These are phyloP conservation scores for Venustaconcha ellipsiformis DNA, from an alignment of 1,140 invertebrate genomes.

Conservation along the genomic window DNA sequence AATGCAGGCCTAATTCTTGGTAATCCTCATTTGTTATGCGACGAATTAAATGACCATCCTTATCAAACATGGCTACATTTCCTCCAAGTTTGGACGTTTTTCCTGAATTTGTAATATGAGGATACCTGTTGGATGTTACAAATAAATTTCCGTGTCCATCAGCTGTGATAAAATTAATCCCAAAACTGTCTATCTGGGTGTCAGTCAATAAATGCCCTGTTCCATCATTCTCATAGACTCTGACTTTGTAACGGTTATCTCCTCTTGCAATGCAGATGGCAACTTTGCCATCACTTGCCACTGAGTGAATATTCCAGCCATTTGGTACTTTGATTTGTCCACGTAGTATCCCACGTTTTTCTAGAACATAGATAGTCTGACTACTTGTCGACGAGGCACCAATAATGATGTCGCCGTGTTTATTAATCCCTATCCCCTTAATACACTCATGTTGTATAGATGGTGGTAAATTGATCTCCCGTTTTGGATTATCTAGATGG, in stretches of 20 bases:
- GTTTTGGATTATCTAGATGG: constrained; percentile 43
- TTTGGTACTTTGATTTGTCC: constrained; percentile 51
- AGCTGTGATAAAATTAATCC: constrained; percentile 56
- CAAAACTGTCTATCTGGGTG: constrained; percentile 57
- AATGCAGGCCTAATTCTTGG: constrained; percentile 36
- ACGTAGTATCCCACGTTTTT: constrained; percentile 57
- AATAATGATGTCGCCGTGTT: constrained; percentile 55
- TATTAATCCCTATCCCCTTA: constrained; percentile 58
- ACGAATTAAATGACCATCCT: constrained; percentile 39
- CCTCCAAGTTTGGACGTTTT: constrained; percentile 53
- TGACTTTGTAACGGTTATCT: constrained; percentile 59
- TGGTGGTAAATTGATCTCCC: constrained; percentile 46
- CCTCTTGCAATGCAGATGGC: constrained; percentile 51
- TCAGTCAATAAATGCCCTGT: constrained; percentile 48
- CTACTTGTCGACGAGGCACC: constrained; percentile 44
- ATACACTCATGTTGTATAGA: constrained; percentile 53
- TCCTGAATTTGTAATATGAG: constrained; percentile 33
- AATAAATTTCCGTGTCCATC: constrained; percentile 47
- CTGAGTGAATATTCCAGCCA: constrained; percentile 56
- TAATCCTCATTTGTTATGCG: constrained; percentile 60
- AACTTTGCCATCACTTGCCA: constrained; percentile 59
- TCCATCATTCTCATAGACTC: constrained; percentile 53
- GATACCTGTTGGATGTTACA: constrained; percentile 56
- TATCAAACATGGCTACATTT: constrained; percentile 56
- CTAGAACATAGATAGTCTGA: constrained; percentile 54